Evolutionary conservation across 2,113 vertebrate genomes (phyloP).

Genomic region (Narcine bancroftii): DNA sequence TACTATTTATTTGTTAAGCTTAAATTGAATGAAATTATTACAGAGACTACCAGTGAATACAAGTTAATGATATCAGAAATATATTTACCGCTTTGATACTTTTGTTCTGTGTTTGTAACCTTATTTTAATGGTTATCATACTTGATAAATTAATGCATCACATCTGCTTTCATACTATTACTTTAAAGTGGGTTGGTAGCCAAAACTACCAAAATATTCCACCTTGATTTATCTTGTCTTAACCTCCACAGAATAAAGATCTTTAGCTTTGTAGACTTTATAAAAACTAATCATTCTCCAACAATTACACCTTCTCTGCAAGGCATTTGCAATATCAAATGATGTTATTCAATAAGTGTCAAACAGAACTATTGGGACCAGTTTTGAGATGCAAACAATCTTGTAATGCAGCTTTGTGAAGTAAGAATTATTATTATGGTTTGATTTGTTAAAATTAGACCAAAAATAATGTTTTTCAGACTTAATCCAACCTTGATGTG

Average conservation of each 20-base stretch:
- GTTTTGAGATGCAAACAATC: conserved; percentile 21
- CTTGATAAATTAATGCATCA: conserved; percentile 28
- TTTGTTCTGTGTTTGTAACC: conserved; percentile 26
- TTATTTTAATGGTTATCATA: conserved; percentile 32
- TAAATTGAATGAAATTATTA: conserved; percentile 27
- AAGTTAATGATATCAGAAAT: conserved; percentile 24
- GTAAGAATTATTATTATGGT: background rate
- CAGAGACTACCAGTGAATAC: background rate
- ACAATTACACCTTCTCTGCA: conserved; percentile 14
- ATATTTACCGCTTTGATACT: conserved; percentile 26
- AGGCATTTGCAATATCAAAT: conserved; percentile 29
- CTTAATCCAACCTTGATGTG: background rate
- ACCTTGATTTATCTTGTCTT: background rate
- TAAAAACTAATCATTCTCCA: conserved; percentile 19
- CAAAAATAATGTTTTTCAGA: conserved; percentile 21
- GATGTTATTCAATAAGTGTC: conserved; percentile 32
- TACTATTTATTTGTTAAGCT: conserved; percentile 1
- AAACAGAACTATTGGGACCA: conserved; percentile 21
- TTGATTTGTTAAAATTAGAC: conserved; percentile 7
- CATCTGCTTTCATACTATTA: conserved; percentile 12
- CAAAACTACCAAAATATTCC: conserved; percentile 33
- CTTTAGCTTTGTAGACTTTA: conserved; percentile 27
- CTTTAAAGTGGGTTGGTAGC: conserved; percentile 14
- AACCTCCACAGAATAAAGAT: conserved; percentile 17
- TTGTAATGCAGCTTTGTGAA: background rate